These are phyloP conservation scores for Myrmecobius fasciatus DNA, from an alignment of 2,113 vertebrate species.

Conservation along the genomic window DNA sequence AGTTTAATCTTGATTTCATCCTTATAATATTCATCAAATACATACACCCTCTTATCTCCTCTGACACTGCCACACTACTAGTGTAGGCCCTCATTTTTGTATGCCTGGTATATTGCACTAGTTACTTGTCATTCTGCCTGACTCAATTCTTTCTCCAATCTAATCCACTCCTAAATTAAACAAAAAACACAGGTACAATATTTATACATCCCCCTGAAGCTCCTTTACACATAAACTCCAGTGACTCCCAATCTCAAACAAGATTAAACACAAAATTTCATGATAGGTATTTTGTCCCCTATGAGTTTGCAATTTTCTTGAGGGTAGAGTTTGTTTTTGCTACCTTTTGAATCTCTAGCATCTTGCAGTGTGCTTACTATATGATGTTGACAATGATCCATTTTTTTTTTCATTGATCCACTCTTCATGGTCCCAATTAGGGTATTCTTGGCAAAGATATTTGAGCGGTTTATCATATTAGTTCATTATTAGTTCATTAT, in stretches of 20 bases:
- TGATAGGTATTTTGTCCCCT: neutral
- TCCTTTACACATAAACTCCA: neutral
- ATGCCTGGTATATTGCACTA: neutral
- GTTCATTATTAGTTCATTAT: no score
- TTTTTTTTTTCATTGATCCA: no score
- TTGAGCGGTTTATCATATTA: no score
- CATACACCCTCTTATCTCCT: neutral
- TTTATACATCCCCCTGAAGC: neutral
- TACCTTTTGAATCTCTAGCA: neutral
- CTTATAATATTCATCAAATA: neutral
- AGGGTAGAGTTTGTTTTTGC: no score
- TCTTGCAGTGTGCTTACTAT: neutral
- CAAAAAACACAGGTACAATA: neutral
- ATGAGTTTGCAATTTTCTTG: neutral
- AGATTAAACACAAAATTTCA: neutral
- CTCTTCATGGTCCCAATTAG: no score
- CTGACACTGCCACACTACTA: neutral
- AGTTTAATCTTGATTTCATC: neutral
- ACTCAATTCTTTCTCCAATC: neutral
- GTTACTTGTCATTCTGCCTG: neutral
- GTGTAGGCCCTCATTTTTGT: neutral
- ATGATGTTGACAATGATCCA: no score
- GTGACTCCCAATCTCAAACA: neutral
- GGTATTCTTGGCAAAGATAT: no score
- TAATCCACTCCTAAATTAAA: neutral